Evolutionary conservation across 2,888 invertebrate species (phyloP).

Genomic region (Apamea epomidion): DNA sequence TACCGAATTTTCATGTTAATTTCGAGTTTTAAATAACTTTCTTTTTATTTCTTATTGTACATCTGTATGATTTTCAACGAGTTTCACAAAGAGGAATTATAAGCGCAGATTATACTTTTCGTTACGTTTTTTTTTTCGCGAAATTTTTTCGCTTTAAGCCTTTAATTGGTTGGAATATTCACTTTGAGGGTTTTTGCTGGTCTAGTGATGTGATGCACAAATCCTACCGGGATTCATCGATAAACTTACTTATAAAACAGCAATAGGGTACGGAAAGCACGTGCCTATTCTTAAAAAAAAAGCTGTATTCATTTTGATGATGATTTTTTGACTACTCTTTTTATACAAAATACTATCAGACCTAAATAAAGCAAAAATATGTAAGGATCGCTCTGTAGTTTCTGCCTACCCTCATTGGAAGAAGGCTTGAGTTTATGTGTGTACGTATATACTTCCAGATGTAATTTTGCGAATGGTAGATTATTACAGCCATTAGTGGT

Average conservation of each 20-base stretch:
- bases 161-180: slow-evolving; percentile 79
- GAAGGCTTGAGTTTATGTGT: background rate
- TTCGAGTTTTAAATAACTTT: slow-evolving; percentile 11
- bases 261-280: background rate
- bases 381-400: background rate
- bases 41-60: slow-evolving; percentile 19
- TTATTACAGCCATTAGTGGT: background rate
- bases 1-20: slow-evolving; percentile 21
- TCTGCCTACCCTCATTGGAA: background rate
- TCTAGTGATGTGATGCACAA: slow-evolving; percentile 33
- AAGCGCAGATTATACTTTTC: slow-evolving; percentile 47
- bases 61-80: slow-evolving; percentile 40
- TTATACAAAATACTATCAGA: background rate
- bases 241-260: background rate
- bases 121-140: slow-evolving; percentile 38
- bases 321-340: background rate
- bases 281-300: background rate
- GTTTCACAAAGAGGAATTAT: slow-evolving; percentile 41
- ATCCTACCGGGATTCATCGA: slow-evolving; percentile 17
- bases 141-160: slow-evolving; percentile 69
- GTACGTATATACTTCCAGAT: background rate
- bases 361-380: background rate
- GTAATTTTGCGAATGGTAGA: background rate
- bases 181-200: slow-evolving; percentile 61
- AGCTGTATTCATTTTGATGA: background rate